Evolutionary conservation across 2,113 vertebrate species (phyloP), one percentile per base, ranked within the genome.

Genomic region (Setophaga kirtlandii): DNA sequence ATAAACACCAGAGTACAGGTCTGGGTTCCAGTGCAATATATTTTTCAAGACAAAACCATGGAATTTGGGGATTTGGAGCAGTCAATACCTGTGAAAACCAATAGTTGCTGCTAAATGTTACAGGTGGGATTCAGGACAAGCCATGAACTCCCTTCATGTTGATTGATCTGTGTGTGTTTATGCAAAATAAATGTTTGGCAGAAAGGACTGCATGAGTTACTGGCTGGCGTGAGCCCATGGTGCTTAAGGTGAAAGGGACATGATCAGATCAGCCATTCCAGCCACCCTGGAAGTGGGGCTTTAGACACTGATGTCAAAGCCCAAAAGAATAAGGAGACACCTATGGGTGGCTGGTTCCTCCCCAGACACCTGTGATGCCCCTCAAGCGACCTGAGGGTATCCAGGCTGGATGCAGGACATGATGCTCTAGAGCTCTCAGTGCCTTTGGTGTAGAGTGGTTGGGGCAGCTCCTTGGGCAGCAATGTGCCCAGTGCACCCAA

Each of bases 81-180:
- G 56, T 23, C 35, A 47, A 1, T n/a, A 35, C 7, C 7, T 33
- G 14, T 81, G 33, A 69, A 83, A 83, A 83, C 6, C 28, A 52
- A 24, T 0, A 0, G 3, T 6, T 30, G 8, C 15, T 71, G 33
- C 44, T 76, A 21, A 47, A 58, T 49, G 6, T 53, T 70, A 39
- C 5, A 8, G 3, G 5, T 64, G 23, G 15, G 20, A 83, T 58
- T 69, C 25, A 23, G 33, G 44, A 63, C 10, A 83, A 91, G 25
- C 10, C 1, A 10, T 15, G 28, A 63, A 59, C 52, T 68, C 20
- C 18, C 18, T 41, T 74, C 2, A 18, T 55, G 5, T 35, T 73
- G 20, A 47, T 56, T 56, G 13, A 35, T 35, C 52, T 62, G 2
- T 4, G 8, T 27, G 6, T 18, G 30, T 52, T 75, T 64, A 35